Conservation (phyloP, 2,797 vertebrate genomes). For the Tenualosa thibaudeaui region DNA sequence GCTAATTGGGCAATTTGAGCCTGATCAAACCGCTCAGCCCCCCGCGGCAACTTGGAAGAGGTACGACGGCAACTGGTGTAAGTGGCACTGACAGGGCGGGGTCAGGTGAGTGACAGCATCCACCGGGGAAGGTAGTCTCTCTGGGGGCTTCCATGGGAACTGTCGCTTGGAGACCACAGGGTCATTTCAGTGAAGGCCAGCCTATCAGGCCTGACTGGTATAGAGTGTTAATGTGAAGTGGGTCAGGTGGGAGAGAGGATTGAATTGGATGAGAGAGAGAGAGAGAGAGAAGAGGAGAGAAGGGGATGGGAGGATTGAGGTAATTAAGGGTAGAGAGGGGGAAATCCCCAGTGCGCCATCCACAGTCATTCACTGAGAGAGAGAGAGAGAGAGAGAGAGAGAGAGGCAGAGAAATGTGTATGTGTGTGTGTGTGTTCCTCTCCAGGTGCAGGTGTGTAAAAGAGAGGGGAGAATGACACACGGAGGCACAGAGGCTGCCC, state of each 20-base stretch:
- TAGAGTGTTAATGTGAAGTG: constrained; percentile 8
- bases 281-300: not conserved
- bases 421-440: not conserved
- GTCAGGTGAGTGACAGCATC: not conserved
- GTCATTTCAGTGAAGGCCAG: not conserved
- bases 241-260: not conserved
- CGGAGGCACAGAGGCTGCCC: not conserved
- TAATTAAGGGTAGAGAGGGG: not conserved
- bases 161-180: not conserved
- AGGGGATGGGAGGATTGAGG: not conserved
- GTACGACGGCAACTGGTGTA: not conserved
- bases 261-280: not conserved
- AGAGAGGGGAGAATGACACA: not conserved
- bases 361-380: not conserved
- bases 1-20: constrained; percentile 46
- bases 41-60: not conserved
- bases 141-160: not conserved
- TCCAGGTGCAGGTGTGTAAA: not conserved
- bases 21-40: constrained; percentile 39
- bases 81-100: not conserved
- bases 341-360: not conserved
- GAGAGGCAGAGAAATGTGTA: not conserved
- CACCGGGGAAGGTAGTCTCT: not conserved
- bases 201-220: not conserved
- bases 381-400: not conserved